Conservation (phyloP, 2,797 vertebrate species). For the Chloroceryle inda region DNA sequence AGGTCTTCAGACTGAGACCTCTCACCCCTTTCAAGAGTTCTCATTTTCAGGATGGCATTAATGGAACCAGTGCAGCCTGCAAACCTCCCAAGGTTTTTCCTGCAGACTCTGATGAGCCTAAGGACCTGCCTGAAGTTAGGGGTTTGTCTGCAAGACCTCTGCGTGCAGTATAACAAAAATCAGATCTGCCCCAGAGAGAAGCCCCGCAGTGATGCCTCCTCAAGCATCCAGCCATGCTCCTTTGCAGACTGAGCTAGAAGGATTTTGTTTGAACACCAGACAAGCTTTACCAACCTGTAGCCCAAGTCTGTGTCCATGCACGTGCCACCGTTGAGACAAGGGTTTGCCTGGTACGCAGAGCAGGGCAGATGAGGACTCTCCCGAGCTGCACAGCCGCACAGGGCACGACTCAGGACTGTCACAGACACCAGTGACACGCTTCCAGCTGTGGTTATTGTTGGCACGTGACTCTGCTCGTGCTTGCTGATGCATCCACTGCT, state of each 20-base stretch:
- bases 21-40: neutral
- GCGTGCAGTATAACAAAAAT: neutral
- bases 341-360: slow-evolving; percentile 82
- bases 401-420: slow-evolving; percentile 69
- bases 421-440: slow-evolving; percentile 86
- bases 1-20: neutral
- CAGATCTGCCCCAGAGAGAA: neutral
- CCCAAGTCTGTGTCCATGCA: slow-evolving; percentile 87
- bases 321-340: slow-evolving; percentile 89
- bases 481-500: slow-evolving; percentile 84
- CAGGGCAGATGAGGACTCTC: slow-evolving; percentile 83
- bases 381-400: slow-evolving; percentile 86
- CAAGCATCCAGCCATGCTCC: neutral
- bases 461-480: slow-evolving; percentile 79
- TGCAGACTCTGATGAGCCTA: neutral
- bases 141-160: neutral
- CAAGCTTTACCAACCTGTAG: slow-evolving; percentile 83
- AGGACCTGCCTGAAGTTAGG: neutral
- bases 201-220: neutral
- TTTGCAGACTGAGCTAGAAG: neutral
- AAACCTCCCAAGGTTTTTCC: neutral
- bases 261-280: neutral
- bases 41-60: neutral
- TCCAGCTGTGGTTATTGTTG: slow-evolving; percentile 81
- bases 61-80: neutral